phyloP scores from a whole-genome alignment of 2,113 vertebrate genomes.

The Tricholaema leucomelas region DNA sequence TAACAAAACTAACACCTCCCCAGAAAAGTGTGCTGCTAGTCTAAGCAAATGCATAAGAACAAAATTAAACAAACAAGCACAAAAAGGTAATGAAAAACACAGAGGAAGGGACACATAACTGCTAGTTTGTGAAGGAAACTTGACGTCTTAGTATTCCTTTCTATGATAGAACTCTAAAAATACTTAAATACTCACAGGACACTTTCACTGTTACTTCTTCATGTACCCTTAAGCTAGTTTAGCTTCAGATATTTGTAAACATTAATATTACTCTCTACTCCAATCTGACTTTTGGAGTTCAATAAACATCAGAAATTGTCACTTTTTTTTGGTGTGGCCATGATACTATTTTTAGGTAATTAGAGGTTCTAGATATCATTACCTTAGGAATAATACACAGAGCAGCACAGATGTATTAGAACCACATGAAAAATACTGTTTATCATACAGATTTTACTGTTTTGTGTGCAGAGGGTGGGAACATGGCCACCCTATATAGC shows the following conservation, averaged over 20 bases:
- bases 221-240: background rate
- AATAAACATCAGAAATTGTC: background rate
- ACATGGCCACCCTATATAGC: background rate
- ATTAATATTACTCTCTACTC: background rate
- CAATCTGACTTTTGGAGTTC: background rate
- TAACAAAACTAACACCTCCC: background rate
- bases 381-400: background rate
- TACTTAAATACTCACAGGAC: background rate
- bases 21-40: background rate
- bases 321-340: background rate
- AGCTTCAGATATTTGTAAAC: background rate
- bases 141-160: background rate
- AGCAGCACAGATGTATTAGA: background rate
- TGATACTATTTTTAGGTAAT: slow-evolving; percentile 12
- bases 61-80: background rate
- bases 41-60: background rate
- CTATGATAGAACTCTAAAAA: background rate
- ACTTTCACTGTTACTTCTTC: background rate
- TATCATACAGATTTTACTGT: background rate
- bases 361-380: background rate
- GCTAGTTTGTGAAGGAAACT: background rate
- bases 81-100: background rate
- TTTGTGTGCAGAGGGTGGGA: background rate
- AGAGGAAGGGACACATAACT: background rate
- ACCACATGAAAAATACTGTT: background rate